phyloP scores from a whole-genome alignment of 2,113 vertebrate genomes.

The Indicator indicator region DNA sequence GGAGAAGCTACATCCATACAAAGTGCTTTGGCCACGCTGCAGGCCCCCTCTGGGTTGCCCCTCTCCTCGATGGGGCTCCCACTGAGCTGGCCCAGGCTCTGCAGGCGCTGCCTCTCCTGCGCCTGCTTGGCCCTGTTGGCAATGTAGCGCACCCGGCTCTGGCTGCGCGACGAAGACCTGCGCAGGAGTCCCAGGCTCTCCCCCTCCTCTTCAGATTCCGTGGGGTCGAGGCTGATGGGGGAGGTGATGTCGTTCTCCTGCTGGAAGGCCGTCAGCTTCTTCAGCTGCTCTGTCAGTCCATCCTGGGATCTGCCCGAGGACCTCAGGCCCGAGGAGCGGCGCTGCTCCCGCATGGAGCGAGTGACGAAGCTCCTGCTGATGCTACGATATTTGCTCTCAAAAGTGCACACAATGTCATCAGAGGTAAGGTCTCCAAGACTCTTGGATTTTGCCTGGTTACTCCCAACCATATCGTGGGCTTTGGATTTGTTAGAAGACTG shows the following conservation, averaged over 20 bases:
- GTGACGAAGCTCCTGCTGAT: conserved; percentile 86
- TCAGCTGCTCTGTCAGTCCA: conserved; percentile 85
- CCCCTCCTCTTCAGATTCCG: conserved; percentile 32
- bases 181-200: conserved; percentile 75
- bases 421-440: conserved; percentile 94
- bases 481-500: conserved; percentile 73
- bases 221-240: conserved; percentile 47
- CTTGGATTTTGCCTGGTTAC: conserved; percentile 84
- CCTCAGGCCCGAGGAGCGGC: background rate
- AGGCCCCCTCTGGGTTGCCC: conserved; percentile 91
- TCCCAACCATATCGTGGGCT: background rate
- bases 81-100: conserved; percentile 65
- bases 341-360: conserved; percentile 76
- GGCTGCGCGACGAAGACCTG: conserved; percentile 89
- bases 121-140: conserved; percentile 90
- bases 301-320: background rate
- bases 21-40: conserved; percentile 79
- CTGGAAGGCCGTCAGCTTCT: conserved; percentile 86
- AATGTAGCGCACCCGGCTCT: conserved; percentile 91
- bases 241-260: conserved; percentile 81
- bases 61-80: conserved; percentile 86
- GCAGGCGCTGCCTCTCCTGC: conserved; percentile 87
- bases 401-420: conserved; percentile 86
- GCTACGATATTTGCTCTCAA: conserved; percentile 87
- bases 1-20: conserved; percentile 77